phyloP scores from a whole-genome alignment of 1,140 invertebrate species.

The Anastatus disparis region DNA sequence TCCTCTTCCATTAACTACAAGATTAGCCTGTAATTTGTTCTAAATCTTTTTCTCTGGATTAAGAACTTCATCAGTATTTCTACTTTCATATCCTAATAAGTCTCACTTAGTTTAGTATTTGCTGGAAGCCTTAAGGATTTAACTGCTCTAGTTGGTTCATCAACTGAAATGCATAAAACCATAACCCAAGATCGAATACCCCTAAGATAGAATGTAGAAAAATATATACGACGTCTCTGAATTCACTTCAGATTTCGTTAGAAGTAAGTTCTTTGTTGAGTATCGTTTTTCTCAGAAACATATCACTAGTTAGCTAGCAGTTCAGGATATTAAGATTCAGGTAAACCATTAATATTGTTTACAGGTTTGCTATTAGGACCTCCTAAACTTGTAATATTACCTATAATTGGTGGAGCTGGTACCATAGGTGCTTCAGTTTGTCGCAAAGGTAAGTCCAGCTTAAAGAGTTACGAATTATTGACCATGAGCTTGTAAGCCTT shows the following conservation, averaged over 20 bases:
- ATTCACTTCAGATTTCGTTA: conserved; percentile 95
- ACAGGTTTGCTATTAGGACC: conserved; percentile 49
- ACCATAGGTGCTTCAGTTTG: conserved; percentile 61
- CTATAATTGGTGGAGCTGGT: conserved; percentile 33
- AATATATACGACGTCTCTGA: conserved; percentile 90
- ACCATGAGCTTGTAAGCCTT: conserved; percentile 98
- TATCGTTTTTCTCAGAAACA: conserved; percentile 95
- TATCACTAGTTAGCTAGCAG: conserved; percentile 99
- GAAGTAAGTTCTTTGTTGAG: conserved; percentile 96
- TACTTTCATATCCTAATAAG: too few species aligned
- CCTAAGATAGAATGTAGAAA: too few species aligned
- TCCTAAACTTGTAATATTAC: neutral
- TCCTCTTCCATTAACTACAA: too few species aligned
- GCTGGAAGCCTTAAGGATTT: too few species aligned
- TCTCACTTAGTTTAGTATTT: too few species aligned
- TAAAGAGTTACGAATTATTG: conserved; percentile 98
- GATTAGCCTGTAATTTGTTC: too few species aligned
- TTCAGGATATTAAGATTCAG: conserved; percentile 98
- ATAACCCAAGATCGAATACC: too few species aligned
- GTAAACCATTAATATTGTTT: conserved; percentile 65
- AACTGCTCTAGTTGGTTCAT: too few species aligned
- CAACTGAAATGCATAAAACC: too few species aligned
- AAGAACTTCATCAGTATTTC: too few species aligned
- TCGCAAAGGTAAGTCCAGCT: conserved; percentile 78
- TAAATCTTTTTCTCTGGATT: too few species aligned